Evolutionary conservation across 2,888 invertebrate genomes (phyloP), one percentile per base, ranked within the genome.

Genomic region (Hybos culiciformis): DNA sequence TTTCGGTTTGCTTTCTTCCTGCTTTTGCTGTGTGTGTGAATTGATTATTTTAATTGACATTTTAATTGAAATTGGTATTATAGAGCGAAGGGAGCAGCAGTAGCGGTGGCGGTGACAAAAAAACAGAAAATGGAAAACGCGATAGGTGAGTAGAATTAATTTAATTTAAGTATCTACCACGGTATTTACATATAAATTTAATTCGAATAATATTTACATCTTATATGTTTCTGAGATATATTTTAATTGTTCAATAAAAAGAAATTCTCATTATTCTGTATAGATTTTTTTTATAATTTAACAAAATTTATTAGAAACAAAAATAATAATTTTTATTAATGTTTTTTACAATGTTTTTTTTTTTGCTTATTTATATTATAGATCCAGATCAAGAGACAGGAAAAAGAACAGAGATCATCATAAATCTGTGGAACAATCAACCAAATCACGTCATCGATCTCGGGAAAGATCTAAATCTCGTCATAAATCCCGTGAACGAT

Each of bases 401-500:
- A 23, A 41, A 51, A 1, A 50, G 50, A 56, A 56, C 14, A 51
- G 52, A 34, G 52, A 53, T 41, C 42, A 50, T 17, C 57, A 58
- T 41, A 53, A 52, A 34, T 53, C 54, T 18, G 51, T 55, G 4
- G 53, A 57, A n/a, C 12, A 29, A 29, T 29, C 29, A 29, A n/a
- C n/a, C n/a, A 29, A 29, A 29, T 45, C 40, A 34, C 11, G 38
- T 20, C 7, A 21, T 12, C 19, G 37, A n/a, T 37, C 20, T 5
- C 15, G 32, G 4, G 20, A 51, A 6, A 50, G 51, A 14, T n/a
- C n/a, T n/a, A 46, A 42, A 8, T 32, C 17, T 32, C 2, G 9
- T 32, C 17, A 24, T 42, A 61, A 60, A 47, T 56, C 63, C 37
- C 63, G 71, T 19, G 55, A 59, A 32, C 45, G 52, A 9, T 51